Evolutionary conservation across 2,113 vertebrate species (phyloP), one percentile per base, ranked within the genome.

Genomic region (Amblyornis subalaris): DNA sequence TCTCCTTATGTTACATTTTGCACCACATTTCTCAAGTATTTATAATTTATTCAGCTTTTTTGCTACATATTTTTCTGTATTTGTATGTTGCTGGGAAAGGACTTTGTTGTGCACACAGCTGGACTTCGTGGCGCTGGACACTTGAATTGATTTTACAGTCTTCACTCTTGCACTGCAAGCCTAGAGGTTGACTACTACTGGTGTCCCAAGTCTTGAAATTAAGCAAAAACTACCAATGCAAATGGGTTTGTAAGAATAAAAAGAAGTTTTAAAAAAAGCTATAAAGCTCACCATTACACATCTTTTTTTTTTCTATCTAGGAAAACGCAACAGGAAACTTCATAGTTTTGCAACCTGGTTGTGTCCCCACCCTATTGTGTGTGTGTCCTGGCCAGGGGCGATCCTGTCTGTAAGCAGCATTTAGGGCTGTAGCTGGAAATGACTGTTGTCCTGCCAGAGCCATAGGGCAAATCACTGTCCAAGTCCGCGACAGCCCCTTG

Each of bases 11-110:
- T 79, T 51, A 88, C 57, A 53, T 90, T 94, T 91, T 77, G 79
- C 79, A 94, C 64, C 79, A 77, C 69, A 38, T 74, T 94, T 94
- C 86, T 94, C 72, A 74, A 89, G 58, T 83, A 85, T 91, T 93
- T 95, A 73, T 96, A 95, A 95, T 94, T 95, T 96, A 93, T 94
- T 95, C n/a, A 18, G 65, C 69, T 90, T 87, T 72, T 88, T 92
- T 83, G 65, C 81, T 73, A 54, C 62, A 4, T 85, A 9, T 89
- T 87, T 88, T 90, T 72, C 85, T 67, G 82, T 86, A 38, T 85
- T 73, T 57, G n/a, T 93, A 31, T 53, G 31, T 60, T 77, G 48
- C 40, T 74, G 78, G 81, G 77, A 78, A 74, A 58, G 72, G 66
- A 74, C 50, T 31, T 87, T 79, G 70, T 78, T 70, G 82, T 82